Evolutionary conservation across 2,888 invertebrate genomes (phyloP), one percentile per base, ranked within the genome.

Genomic region (Abscondita cerata): DNA sequence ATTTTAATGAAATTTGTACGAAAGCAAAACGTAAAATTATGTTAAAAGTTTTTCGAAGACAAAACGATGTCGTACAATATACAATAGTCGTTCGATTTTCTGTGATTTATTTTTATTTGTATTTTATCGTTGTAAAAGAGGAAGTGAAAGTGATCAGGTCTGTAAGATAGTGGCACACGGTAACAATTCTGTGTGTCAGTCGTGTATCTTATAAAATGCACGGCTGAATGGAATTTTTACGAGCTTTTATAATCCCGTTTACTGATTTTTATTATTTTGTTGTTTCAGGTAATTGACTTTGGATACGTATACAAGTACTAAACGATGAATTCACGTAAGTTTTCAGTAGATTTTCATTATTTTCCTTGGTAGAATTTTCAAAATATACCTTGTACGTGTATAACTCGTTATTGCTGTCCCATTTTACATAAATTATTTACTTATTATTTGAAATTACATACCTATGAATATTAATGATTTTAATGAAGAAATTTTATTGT

Each of bases 241-340:
- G 40, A 13, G 1, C 8, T 40, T 40, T 6, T 40, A 15, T 6
- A 40, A 40, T 40, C 11, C 36, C 11, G 2, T 36, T 36, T 36
- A 25, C 6, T 25, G n/a, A 36, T 36, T n/a, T 11, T 36, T 36
- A 40, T 40, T 40, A 13, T n/a, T n/a, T n/a, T n/a, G 12, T 40
- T 40, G 40, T 40, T 40, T 3, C 40, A 40, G 40, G 40, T 40
- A 40, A 40, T 13, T 36, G 36, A 36, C n/a, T 25, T 25, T 6
- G 6, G 6, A 25, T 25, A 25, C 25, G 25, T 6, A 25, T 25
- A n/a, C n/a, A n/a, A n/a, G n/a, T n/a, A n/a, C n/a, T n/a, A n/a
- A n/a, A n/a, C n/a, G n/a, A n/a, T n/a, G n/a, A n/a, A n/a, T n/a
- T n/a, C n/a, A n/a, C n/a, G n/a, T n/a, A n/a, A n/a, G n/a, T n/a